Conservation (phyloP, 2,797 vertebrate genomes). For the Pagetopsis macropterus region DNA sequence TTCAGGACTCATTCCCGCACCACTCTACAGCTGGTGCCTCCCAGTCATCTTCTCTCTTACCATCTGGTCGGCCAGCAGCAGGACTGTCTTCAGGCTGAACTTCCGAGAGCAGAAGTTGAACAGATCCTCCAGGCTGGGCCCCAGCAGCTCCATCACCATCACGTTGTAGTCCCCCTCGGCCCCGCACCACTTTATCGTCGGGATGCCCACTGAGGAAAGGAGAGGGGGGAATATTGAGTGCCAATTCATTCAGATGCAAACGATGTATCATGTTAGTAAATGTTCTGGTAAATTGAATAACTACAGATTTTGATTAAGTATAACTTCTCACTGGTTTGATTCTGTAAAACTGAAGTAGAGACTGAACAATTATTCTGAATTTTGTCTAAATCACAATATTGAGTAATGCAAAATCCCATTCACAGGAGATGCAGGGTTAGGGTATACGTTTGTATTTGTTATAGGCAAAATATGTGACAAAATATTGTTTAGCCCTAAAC, state of each 20-base stretch:
- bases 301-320: background rate
- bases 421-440: too few species aligned
- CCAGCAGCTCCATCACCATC: slow-evolving; percentile 98
- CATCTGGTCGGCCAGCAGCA: slow-evolving; percentile 98
- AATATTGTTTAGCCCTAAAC: too few species aligned
- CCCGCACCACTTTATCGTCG: slow-evolving; percentile 97
- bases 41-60: slow-evolving; percentile 74
- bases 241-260: background rate
- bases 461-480: too few species aligned
- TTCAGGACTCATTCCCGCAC: too few species aligned
- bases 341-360: too few species aligned
- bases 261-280: too few species aligned
- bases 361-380: too few species aligned
- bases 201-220: slow-evolving; percentile 90
- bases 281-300: too few species aligned
- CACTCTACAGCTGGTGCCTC: too few species aligned
- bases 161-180: slow-evolving; percentile 98
- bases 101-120: slow-evolving; percentile 99
- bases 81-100: slow-evolving; percentile 97
- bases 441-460: too few species aligned
- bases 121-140: slow-evolving; percentile 96
- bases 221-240: background rate
- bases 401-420: too few species aligned
- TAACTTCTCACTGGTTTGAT: background rate
- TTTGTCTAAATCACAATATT: too few species aligned